Evolutionary conservation across 2,888 invertebrate species (phyloP), one percentile per base, ranked within the genome.

Genomic region (Heliconius charithonia): DNA sequence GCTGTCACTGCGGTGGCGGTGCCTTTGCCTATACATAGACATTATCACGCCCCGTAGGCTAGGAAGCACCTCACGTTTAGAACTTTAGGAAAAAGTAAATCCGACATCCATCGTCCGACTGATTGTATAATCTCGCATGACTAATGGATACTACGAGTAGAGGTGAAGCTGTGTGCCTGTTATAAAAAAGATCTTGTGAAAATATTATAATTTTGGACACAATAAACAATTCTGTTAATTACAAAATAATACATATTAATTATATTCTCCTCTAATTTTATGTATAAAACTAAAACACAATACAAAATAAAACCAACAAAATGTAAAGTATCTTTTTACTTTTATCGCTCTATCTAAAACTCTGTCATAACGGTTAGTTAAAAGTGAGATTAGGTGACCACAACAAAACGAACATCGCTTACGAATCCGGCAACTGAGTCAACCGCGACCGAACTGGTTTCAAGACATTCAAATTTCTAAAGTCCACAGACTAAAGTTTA

Each of bases 321-420:
- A 79, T 82, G 84, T 85, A 86, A 88, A 85, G 82, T 74, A 80
- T 82, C 77, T 84, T 79, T 85, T 84, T 84, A 85, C 85, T 84
- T 85, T 89, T 91, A 90, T 92, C 91, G 86, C 81, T 86, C 87
- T 88, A 93, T 94, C 93, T 89, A 83, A 90, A 92, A 92, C 91
- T 89, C 90, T 93, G 94, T 94, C 94, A 93, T 92, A 94, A 93
- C 93, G 93, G 93, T 94, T 94, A 94, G 93, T 91, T 94, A 92
- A 94, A 92, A 92, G 88, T 90, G 87, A 89, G 92, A 93, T 94
- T 91, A 92, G 88, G 87, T 91, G 92, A 91, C 90, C 90, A 91
- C 88, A 88, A 93, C 93, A 93, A 94, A 94, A 93, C 92, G 91
- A 92, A 86, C 88, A 92, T 89, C 80, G 79, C 77, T 65, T 80